A percentile compares a stretch with the other conserved stretches of the same genome.
Evolutionary conservation across 2,888 invertebrate species (phyloP).

Genomic region (Drosophila suboccidentalis): DNA sequence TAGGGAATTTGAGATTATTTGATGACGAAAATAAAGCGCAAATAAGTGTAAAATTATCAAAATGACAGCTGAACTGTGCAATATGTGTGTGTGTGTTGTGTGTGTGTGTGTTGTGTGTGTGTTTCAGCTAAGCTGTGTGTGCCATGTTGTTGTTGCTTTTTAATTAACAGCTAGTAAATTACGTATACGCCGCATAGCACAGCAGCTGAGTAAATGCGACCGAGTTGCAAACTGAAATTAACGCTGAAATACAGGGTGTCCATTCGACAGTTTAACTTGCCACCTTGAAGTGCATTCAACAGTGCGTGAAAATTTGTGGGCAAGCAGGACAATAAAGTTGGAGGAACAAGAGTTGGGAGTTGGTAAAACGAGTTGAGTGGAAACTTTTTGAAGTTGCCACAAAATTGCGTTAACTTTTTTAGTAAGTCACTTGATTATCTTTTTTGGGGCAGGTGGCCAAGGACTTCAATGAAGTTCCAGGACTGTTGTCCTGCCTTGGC

Average conservation of each 20-base stretch:
- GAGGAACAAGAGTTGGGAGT: background rate
- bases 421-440: constrained; percentile 76
- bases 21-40: constrained; percentile 50
- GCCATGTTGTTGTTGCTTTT: constrained; percentile 43
- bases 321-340: constrained; percentile 14
- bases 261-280: background rate
- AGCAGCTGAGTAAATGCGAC: constrained; percentile 35
- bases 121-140: constrained; percentile 1
- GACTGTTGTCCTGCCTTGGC: constrained; percentile 34
- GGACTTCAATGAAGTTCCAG: constrained; percentile 61
- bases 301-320: constrained; percentile 67
- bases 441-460: constrained; percentile 48
- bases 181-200: constrained; percentile 53
- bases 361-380: constrained; percentile 60
- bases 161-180: constrained; percentile 66
- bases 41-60: constrained; percentile 66
- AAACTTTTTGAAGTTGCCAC: constrained; percentile 77
- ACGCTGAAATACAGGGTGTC: constrained; percentile 4
- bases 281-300: constrained; percentile 72
- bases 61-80: constrained; percentile 34
- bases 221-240: background rate
- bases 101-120: constrained; percentile 10
- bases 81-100: background rate
- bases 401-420: constrained; percentile 78
- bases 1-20: constrained; percentile 55